phyloP scores from a whole-genome alignment of 2,888 invertebrate genomes.

The Folsomia manolachei region DNA sequence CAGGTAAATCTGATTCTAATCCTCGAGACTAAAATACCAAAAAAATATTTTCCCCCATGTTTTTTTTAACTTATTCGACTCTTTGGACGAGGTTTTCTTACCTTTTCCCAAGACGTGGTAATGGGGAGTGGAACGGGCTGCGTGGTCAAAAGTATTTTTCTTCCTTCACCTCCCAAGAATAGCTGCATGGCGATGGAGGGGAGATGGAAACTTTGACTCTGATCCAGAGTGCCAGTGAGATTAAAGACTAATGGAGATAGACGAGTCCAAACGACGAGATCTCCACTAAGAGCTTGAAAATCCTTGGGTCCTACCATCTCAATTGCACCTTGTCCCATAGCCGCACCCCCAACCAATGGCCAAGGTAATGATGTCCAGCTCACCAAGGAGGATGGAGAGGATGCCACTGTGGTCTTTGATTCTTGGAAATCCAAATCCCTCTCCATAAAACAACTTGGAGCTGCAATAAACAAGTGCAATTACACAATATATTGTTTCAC shows the following conservation, averaged over 20 bases:
- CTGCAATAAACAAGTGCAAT: constrained; percentile 6
- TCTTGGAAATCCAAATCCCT: not conserved
- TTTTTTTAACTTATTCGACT: no score
- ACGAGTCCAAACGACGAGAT: constrained; percentile 45
- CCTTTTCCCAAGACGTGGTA: constrained; percentile 26
- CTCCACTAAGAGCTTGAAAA: constrained; percentile 48
- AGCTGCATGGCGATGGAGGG: constrained; percentile 25
- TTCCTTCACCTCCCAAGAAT: constrained; percentile 13
- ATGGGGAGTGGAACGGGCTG: constrained; percentile 18
- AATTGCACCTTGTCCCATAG: constrained; percentile 18
- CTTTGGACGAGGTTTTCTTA: constrained; percentile 10
- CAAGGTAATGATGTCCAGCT: constrained; percentile 15
- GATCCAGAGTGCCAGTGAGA: constrained; percentile 20
- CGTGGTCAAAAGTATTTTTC: constrained; percentile 20
- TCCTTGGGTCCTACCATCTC: constrained; percentile 45
- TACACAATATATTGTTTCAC: not conserved
- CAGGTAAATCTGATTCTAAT: no score
- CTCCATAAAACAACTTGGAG: constrained; percentile 13
- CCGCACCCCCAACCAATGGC: not conserved
- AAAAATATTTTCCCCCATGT: no score
- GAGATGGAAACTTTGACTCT: not conserved
- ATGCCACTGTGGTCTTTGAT: not conserved
- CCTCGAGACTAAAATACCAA: no score
- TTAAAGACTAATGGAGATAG: constrained; percentile 40
- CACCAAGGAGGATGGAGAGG: not conserved